phyloP scores from a whole-genome alignment of 2,113 vertebrate species.

The Labrus mixtus region DNA sequence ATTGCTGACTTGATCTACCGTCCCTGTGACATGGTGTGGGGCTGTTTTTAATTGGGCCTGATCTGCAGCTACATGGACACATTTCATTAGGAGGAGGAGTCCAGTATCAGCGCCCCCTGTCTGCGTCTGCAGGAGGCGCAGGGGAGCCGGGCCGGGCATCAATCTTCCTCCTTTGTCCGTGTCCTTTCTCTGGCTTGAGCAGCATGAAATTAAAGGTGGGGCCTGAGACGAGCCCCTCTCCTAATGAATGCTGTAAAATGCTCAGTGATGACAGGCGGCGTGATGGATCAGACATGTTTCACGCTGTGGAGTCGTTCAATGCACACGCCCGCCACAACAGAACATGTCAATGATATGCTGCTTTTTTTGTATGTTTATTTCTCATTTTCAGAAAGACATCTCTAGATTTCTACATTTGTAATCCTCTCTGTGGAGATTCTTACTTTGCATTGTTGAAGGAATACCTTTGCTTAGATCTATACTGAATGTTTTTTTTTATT shows the following conservation, averaged over 20 bases:
- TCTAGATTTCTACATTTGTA: too few relatives aligned
- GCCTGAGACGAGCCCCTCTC: conserved; percentile 66
- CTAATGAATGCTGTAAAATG: conserved; percentile 80
- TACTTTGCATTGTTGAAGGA: too few relatives aligned
- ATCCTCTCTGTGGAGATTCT: too few relatives aligned
- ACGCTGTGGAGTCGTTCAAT: conserved; percentile 50
- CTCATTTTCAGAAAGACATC: too few relatives aligned
- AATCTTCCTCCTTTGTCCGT: conserved; percentile 81
- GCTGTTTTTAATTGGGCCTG: conserved; percentile 85
- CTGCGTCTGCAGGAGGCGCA: conserved; percentile 49
- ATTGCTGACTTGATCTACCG: conserved; percentile 88
- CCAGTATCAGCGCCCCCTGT: conserved; percentile 65
- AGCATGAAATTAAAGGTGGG: conserved; percentile 86
- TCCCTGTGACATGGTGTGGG: conserved; percentile 81
- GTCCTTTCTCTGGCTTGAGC: conserved; percentile 80
- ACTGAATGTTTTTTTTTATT: too few relatives aligned
- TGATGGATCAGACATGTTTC: conserved; percentile 79
- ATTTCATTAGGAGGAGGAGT: conserved; percentile 78
- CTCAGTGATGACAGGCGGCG: conserved; percentile 74
- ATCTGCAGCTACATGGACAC: conserved; percentile 76
- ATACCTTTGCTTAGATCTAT: too few relatives aligned
- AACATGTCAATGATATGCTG: not conserved
- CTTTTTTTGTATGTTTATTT: conserved; percentile 1
- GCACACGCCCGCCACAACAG: conserved; percentile 17
- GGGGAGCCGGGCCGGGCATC: conserved; percentile 63